Base-by-base conservation (phyloP, 2,113 vertebrate genomes). In the Nothoprocta perdicaria region DNA sequence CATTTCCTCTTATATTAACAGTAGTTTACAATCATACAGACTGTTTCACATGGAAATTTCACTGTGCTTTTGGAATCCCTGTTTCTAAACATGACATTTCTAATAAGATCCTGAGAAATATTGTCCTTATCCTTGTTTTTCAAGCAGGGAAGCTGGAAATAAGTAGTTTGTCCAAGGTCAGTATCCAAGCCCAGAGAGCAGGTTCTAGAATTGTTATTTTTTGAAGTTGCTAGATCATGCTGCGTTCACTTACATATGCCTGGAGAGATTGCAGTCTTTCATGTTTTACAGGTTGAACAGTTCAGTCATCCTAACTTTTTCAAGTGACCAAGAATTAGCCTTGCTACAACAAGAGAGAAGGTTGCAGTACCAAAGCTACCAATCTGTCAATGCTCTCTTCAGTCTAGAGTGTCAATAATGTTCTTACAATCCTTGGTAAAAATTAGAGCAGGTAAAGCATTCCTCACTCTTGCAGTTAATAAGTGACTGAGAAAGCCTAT, bases 401-500 rank as follows among this genome's bases (percentile, higher is more conserved):
- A 62, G n/a, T 24, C 52, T 43, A 75, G 43, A 33, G 73, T 80
- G 76, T 81, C 87, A 78, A 53, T 45, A 96, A 89, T 31, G 69
- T 68, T 91, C 69, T 84, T 84, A 62, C 65, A 86, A 75, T 73
- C 0, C 0, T 41, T 72, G 23, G 53, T 40, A 73, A 19, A 72
- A 91, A 91, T 86, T 58, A 94, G 45, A 6, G 69, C 73, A 89
- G 69, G 85, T 86, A 91, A 93, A 93, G 85, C 79, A 95, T 94
- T 93, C 69, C 16, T 29, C 57, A 73, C 73, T 91, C 66, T 33
- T 92, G 48, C 77, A 84, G 96, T 96, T 96, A 96, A 96, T 96
- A 93, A 96, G 85, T 96, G 80, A 96, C 96, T 50, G 43, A 89
- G 83, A 86, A 94, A 93, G 66, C 58, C 87, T 81, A 92, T 79